Conservation (phyloP, 1,140 invertebrate species). For the Coenobita brevimanus region DNA sequence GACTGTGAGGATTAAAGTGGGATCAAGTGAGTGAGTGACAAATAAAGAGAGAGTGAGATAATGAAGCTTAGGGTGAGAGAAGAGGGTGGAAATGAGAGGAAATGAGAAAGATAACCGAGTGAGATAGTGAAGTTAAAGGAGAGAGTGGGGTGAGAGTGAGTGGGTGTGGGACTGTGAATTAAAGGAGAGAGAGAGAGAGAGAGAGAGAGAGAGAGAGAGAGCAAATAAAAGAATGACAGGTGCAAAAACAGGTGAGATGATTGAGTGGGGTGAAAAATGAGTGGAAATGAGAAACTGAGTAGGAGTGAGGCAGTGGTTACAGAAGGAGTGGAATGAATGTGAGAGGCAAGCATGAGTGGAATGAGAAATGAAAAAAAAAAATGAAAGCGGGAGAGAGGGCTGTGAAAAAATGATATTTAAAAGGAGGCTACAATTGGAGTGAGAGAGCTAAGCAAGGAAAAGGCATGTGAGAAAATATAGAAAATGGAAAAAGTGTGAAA, state of each 20-base stretch:
- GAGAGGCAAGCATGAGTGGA: not conserved
- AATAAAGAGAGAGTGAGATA: not conserved
- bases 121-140: not conserved
- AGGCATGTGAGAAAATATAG: not conserved
- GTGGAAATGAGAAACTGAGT: no score
- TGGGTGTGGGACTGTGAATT: not conserved
- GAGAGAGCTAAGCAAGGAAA: not conserved
- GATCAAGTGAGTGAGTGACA: not conserved
- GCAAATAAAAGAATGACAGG: no score
- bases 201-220: not conserved
- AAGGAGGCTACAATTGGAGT: not conserved
- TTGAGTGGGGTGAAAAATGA: no score
- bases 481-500: not conserved
- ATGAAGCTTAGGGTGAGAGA: not conserved
- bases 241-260: no score
- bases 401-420: not conserved
- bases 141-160: not conserved
- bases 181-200: constrained; percentile 1
- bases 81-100: not conserved
- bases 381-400: not conserved
- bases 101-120: not conserved
- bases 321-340: not conserved
- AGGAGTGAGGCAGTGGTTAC: no score
- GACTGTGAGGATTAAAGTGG: not conserved
- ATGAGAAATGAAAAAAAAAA: not conserved